Conservation (phyloP, 2,888 invertebrate species). For the Zonitis immaculata region DNA sequence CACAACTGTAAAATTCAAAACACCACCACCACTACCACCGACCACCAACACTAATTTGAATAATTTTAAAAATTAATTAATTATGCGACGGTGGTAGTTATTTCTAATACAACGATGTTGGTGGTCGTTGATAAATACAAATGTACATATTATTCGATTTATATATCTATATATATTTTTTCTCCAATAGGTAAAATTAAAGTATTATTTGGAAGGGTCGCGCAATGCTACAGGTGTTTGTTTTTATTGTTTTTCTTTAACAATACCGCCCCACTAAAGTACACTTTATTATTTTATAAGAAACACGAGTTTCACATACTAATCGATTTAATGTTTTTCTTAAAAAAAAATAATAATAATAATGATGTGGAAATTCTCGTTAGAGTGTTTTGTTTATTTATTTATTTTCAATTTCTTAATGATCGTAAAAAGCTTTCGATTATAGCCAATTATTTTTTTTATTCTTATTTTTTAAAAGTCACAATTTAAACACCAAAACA, state of each 20-base stretch:
- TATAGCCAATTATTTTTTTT: no score
- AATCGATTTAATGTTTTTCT: background rate
- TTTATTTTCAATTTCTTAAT: no score
- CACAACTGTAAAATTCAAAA: no score
- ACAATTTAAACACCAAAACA: background rate
- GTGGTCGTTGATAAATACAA: constrained; percentile 21
- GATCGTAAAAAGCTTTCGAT: no score
- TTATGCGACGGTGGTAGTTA: constrained; percentile 22
- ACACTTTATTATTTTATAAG: background rate
- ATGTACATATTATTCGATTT: no score
- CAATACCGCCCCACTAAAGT: background rate
- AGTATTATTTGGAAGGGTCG: constrained; percentile 5
- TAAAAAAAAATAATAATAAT: background rate
- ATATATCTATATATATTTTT: no score
- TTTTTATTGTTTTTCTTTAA: constrained; percentile 9
- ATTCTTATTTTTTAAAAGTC: no score
- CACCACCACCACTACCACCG: constrained; percentile 15
- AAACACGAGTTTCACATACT: constrained; percentile 11
- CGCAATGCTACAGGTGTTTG: constrained; percentile 18
- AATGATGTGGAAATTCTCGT: no score
- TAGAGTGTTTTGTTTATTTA: no score
- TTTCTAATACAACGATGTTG: constrained; percentile 26
- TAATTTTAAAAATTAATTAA: constrained; percentile 28
- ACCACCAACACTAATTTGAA: constrained; percentile 23
- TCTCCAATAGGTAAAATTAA: no score